These are phyloP conservation scores for Solenopsis fugax DNA, from an alignment of 1,140 invertebrate species.

Conservation along the genomic window DNA sequence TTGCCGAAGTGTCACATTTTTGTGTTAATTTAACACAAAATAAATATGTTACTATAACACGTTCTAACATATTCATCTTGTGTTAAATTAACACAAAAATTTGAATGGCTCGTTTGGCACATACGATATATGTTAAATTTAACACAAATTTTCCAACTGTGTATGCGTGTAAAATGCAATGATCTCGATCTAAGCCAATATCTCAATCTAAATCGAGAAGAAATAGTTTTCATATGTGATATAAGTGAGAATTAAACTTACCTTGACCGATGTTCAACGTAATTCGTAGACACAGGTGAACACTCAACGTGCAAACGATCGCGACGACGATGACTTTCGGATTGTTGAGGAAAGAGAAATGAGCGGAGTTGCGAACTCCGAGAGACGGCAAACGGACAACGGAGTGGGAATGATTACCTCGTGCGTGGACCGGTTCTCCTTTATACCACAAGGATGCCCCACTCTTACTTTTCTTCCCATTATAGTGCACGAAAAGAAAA, in stretches of 20 bases:
- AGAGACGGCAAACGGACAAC: slow-evolving; percentile 72
- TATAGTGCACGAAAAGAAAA: slow-evolving; percentile 24
- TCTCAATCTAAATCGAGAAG: not conserved
- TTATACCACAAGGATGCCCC: slow-evolving; percentile 77
- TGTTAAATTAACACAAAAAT: no score
- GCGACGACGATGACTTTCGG: slow-evolving; percentile 49
- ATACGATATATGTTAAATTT: no score
- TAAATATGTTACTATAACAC: no score
- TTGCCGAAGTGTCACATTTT: no score
- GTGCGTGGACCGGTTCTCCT: slow-evolving; percentile 82
- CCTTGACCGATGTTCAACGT: slow-evolving; percentile 43
- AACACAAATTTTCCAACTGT: no score
- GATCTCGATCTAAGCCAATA: not conserved
- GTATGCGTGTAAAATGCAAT: not conserved
- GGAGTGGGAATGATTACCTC: slow-evolving; percentile 77
- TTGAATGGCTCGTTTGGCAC: no score
- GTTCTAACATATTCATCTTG: no score
- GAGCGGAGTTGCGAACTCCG: slow-evolving; percentile 61
- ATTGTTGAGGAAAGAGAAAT: slow-evolving; percentile 68
- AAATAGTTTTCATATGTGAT: not conserved
- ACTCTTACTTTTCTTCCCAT: slow-evolving; percentile 69
- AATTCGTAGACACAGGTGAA: not conserved
- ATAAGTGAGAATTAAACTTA: slow-evolving; percentile 19
- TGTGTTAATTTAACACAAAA: no score
- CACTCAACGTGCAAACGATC: slow-evolving; percentile 39